Percentiles rank a stretch among this genome's conserved stretches.
These are phyloP conservation scores for Urophycis tenuis DNA, from an alignment of 2,797 vertebrate species.

Conservation along the genomic window DNA sequence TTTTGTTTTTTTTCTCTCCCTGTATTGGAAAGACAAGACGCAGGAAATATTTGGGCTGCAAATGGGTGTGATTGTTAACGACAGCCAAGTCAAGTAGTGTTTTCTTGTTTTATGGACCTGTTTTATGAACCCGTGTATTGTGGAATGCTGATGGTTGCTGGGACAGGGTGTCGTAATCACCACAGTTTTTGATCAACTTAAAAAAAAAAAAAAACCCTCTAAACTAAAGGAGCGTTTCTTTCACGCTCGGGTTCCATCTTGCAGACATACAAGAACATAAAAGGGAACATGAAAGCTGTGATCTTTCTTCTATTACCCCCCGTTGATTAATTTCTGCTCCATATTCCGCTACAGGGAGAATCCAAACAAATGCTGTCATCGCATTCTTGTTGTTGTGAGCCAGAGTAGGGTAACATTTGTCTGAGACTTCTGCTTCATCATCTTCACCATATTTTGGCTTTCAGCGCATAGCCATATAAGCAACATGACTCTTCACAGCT, in stretches of 20 bases:
- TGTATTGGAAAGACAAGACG: background rate
- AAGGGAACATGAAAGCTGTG: background rate
- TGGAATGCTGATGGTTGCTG: background rate
- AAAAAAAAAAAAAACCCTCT: background rate
- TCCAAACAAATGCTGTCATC: background rate
- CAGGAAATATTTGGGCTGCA: background rate
- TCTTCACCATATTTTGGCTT: background rate
- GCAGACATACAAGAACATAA: no score
- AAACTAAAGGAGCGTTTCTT: background rate
- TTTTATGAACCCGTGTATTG: background rate
- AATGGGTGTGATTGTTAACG: background rate
- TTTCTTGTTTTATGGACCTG: background rate
- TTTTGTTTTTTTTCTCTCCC: slow-evolving; percentile 6
- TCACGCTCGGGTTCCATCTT: background rate
- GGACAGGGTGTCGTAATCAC: background rate
- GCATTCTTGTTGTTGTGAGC: background rate
- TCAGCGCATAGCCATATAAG: no score
- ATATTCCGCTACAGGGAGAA: background rate
- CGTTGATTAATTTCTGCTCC: background rate
- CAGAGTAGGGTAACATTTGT: background rate
- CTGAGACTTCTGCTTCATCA: background rate
- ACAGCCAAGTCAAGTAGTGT: background rate
- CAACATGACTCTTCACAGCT: no score
- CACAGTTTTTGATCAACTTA: background rate
- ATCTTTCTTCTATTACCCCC: background rate